phyloP scores from a whole-genome alignment of 2,797 vertebrate species.

The Salmo trutta region DNA sequence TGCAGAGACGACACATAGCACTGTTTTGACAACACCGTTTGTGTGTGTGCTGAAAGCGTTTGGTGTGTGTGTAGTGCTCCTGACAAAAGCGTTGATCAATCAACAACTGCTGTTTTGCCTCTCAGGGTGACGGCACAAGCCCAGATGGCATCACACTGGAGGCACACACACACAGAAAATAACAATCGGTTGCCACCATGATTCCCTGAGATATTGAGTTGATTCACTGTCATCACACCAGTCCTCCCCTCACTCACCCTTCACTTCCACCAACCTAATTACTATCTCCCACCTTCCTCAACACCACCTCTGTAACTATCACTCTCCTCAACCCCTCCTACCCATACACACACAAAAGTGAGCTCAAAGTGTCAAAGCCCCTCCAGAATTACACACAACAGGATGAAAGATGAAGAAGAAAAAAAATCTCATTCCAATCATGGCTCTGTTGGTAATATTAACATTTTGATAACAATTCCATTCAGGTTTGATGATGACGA shows the following conservation, averaged over 20 bases:
- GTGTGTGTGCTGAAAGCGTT: neutral
- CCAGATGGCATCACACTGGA: constrained; percentile 8
- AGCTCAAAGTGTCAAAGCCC: no score
- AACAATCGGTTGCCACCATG: neutral
- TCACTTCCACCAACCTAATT: neutral
- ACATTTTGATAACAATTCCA: neutral
- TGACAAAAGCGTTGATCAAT: constrained; percentile 15
- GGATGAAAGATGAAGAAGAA: neutral
- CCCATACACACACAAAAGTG: no score
- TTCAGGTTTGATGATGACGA: neutral
- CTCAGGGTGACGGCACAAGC: constrained; percentile 3
- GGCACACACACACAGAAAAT: neutral
- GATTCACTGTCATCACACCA: no score
- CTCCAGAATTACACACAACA: neutral
- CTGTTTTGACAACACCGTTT: neutral
- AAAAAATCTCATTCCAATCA: neutral
- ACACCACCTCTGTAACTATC: neutral
- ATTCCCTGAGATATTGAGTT: no score
- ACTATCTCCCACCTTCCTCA: neutral
- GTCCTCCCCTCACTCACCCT: neutral
- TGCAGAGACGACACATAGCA: neutral
- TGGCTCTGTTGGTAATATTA: neutral
- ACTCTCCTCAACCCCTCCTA: neutral
- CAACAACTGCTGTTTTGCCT: constrained; percentile 6
- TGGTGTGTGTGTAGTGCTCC: constrained; percentile 3